Percentiles rank a stretch among this genome's conserved stretches.
phyloP scores from a whole-genome alignment of 37 sponge, comb jelly and placozoan genomes.

The Tethya wilhelma region DNA sequence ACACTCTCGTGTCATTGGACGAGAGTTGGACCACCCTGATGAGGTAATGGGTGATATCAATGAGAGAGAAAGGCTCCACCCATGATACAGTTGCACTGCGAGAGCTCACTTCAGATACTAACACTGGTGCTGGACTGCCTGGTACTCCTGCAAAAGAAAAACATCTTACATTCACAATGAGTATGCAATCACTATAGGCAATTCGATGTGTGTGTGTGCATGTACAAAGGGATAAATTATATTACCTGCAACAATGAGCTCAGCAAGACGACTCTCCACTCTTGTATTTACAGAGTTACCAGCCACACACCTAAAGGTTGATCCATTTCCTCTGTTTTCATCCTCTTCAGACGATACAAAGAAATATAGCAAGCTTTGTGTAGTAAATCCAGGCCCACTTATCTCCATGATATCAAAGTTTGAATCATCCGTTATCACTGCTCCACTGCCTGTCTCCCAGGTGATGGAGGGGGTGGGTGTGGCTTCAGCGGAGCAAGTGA shows the following conservation, averaged over 20 bases:
- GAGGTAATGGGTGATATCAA: slow-evolving; percentile 22
- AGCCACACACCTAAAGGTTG: slow-evolving; percentile 18
- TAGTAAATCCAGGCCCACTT: neutral
- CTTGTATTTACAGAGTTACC: slow-evolving; percentile 2
- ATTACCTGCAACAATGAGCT: neutral
- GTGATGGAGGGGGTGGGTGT: slow-evolving; percentile 26
- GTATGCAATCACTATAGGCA: neutral
- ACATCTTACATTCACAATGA: neutral
- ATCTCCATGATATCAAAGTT: neutral
- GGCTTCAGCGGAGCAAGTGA: slow-evolving; percentile 9
- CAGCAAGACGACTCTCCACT: slow-evolving; percentile 3
- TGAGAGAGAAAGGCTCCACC: slow-evolving; percentile 11
- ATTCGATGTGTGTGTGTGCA: neutral
- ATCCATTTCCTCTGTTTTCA: neutral
- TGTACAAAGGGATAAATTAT: neutral
- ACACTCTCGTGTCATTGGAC: no score
- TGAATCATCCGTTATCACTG: neutral
- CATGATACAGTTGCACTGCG: neutral
- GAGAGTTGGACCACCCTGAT: neutral
- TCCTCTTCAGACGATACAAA: neutral
- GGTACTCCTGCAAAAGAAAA: slow-evolving; percentile 10
- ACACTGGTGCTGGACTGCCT: neutral
- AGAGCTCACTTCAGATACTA: slow-evolving; percentile 1
- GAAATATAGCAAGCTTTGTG: neutral
- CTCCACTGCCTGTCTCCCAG: slow-evolving; percentile 13